These are phyloP conservation scores for Peromyscus californicus DNA, from an alignment of 2,113 vertebrate genomes.

Conservation along the genomic window DNA sequence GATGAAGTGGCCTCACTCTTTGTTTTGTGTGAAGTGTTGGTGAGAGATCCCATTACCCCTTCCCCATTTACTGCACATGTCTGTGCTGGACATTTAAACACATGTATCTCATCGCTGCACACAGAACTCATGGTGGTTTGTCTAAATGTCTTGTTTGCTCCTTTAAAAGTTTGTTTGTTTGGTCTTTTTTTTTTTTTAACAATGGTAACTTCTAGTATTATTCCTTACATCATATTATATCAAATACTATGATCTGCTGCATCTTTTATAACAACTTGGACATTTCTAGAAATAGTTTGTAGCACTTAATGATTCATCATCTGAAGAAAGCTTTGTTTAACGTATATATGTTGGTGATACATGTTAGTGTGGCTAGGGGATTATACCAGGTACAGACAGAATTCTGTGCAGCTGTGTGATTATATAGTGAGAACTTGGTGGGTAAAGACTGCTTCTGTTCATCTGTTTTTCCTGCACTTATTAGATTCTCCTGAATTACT, in stretches of 20 bases:
- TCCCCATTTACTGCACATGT: background rate
- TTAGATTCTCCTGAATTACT: slow-evolving; percentile 96
- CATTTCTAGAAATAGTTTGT: background rate
- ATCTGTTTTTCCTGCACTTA: slow-evolving; percentile 66
- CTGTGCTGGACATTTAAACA: background rate
- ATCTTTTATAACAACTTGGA: background rate
- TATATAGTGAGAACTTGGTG: background rate
- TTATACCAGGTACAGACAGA: background rate
- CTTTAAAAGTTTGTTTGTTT: slow-evolving; percentile 42
- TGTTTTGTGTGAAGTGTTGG: background rate
- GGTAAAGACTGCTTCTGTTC: background rate
- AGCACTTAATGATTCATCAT: background rate
- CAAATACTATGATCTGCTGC: background rate
- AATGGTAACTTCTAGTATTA: background rate
- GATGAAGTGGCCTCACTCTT: background rate
- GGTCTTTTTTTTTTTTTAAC: background rate
- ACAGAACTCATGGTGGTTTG: background rate
- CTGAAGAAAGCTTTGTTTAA: background rate
- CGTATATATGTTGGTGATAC: background rate
- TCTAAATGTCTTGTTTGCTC: background rate
- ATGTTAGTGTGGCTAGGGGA: background rate
- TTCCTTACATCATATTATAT: background rate
- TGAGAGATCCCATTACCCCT: background rate
- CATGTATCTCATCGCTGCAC: background rate
- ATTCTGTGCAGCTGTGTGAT: background rate